Evolutionary conservation across 2,888 invertebrate genomes (phyloP), one percentile per base, ranked within the genome.

Genomic region (Rhogogaster chlorosoma): DNA sequence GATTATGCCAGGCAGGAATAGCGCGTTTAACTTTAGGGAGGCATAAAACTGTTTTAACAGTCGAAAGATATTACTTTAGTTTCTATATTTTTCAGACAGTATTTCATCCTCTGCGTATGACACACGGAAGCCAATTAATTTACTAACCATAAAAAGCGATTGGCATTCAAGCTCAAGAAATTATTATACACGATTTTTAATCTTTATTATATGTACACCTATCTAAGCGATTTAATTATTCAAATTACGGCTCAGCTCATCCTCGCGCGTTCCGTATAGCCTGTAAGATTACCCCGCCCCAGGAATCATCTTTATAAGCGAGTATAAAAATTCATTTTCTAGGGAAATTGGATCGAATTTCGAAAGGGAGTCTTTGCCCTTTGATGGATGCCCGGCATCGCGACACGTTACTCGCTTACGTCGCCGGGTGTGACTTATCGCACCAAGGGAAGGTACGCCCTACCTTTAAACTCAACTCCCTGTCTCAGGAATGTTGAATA

Each of bases 351-450:
- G 12, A 80, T 57, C 36, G n/a, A 61, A 80, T 80, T 80, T 80
- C 38, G 1, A 10, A 26, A 80, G 36, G 15, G 22, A 57, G 38
- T 80, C 78, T 57, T 61, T 61, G 36, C 57, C 38, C 36, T 38
- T 80, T 80, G 36, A 49, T 49, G 45, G 49, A 77, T 77, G 49
- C 36, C 38, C 57, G 0, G 49, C 18, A 7, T 29, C 15, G 42
- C 38, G 77, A 53, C 42, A 22, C 77, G 32, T 77, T 32, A 42
- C 38, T 38, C 73, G 22, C 26, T 70, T 9, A 22, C 38, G 73
- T n/a, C 38, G 15, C 80, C 80, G 80, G 80, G 80, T 80, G 80
- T 80, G 61, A 80, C 80, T 80, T 80, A 80, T 80, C 61, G 38
- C 57, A 61, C 78, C 22, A 38, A 36, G 61, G 57, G 36, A 38